phyloP scores from a whole-genome alignment of 2,888 invertebrate genomes.

The Athalia rosae region DNA sequence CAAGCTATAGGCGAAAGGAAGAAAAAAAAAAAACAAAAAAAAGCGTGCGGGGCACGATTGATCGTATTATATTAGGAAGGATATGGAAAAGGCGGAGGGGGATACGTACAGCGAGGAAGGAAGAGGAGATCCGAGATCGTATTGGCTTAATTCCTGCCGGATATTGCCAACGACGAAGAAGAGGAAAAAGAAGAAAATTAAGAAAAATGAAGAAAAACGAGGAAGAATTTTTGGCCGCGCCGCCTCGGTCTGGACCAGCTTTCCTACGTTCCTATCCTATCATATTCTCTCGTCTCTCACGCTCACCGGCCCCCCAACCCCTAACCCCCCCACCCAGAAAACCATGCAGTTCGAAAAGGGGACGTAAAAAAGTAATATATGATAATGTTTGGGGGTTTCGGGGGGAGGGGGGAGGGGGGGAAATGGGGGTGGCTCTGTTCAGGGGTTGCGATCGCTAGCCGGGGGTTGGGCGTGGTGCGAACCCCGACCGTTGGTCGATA shows the following conservation, averaged over 20 bases:
- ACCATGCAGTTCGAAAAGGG: slow-evolving; percentile 62
- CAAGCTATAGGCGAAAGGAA: background rate
- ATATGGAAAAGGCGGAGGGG: background rate
- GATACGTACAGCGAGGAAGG: background rate
- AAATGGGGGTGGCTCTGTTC: slow-evolving; percentile 49
- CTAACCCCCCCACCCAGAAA: slow-evolving; percentile 4
- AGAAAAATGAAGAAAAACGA: no score
- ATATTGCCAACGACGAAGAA: slow-evolving; percentile 31
- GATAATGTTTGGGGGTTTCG: slow-evolving; percentile 65
- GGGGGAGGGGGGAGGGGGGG: no score
- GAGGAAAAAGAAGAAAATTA: background rate
- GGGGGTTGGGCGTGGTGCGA: slow-evolving; percentile 72
- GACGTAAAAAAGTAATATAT: slow-evolving; percentile 69
- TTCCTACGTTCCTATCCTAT: background rate
- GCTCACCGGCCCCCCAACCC: background rate
- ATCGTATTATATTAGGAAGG: slow-evolving; percentile 13
- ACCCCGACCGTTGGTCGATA: slow-evolving; percentile 68
- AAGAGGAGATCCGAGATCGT: slow-evolving; percentile 8
- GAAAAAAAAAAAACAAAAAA: no score
- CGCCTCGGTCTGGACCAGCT: background rate
- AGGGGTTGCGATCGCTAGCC: slow-evolving; percentile 63
- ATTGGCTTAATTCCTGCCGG: slow-evolving; percentile 32
- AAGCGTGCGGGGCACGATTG: background rate
- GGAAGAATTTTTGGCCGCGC: no score
- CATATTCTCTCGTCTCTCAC: background rate